phyloP scores from a whole-genome alignment of 1,140 invertebrate species.

The Globodera ellingtonae region DNA sequence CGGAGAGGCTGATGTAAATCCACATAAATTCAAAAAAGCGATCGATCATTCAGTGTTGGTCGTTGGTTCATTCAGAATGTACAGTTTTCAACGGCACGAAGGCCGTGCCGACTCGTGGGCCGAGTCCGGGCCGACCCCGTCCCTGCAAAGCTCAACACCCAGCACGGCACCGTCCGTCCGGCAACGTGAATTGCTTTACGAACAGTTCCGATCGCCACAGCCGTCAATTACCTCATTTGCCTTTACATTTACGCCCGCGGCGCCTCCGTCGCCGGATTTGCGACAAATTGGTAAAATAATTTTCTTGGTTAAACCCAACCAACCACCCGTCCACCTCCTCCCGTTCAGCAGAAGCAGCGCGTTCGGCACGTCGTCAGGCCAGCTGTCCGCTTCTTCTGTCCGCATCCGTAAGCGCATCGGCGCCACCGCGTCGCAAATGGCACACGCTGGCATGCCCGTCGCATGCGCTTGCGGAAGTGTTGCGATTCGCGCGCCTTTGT shows the following conservation, averaged over 20 bases:
- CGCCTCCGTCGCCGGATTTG: slow-evolving; percentile 50
- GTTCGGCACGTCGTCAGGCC: slow-evolving; percentile 37
- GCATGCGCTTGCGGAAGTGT: slow-evolving; percentile 23
- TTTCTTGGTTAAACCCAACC: too few relatives aligned
- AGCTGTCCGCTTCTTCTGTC: slow-evolving; percentile 38
- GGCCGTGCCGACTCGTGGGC: slow-evolving; percentile 48
- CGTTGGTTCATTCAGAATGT: slow-evolving; percentile 42
- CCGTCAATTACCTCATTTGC: slow-evolving; percentile 58
- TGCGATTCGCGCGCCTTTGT: slow-evolving; percentile 24
- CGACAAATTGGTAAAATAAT: slow-evolving; percentile 46
- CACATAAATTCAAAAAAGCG: neutral
- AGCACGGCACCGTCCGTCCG: slow-evolving; percentile 59
- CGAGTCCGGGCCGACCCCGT: slow-evolving; percentile 32
- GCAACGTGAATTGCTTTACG: slow-evolving; percentile 52
- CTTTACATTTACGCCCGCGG: slow-evolving; percentile 43
- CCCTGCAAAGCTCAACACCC: slow-evolving; percentile 49
- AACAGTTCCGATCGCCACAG: slow-evolving; percentile 53
- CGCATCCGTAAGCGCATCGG: slow-evolving; percentile 4
- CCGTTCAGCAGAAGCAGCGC: slow-evolving; percentile 49
- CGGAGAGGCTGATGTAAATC: slow-evolving; percentile 17
- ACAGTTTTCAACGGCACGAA: slow-evolving; percentile 21
- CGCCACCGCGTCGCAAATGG: slow-evolving; percentile 22
- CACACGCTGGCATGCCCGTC: slow-evolving; percentile 18
- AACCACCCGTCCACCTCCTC: neutral
- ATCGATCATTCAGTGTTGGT: neutral